Base-by-base conservation (phyloP, 2,797 vertebrate species). In the Botia almorhae region DNA sequence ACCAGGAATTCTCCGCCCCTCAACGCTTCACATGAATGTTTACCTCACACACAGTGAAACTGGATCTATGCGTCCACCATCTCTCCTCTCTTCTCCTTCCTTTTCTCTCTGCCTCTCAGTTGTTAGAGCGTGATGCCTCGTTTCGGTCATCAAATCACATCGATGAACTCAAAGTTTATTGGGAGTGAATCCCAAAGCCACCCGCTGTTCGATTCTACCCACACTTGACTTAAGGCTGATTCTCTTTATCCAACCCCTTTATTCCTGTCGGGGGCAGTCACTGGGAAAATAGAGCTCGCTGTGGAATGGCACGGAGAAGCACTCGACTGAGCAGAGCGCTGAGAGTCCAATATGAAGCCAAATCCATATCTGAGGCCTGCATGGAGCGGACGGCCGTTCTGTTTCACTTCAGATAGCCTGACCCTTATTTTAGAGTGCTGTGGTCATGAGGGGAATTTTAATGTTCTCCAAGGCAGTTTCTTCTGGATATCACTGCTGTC, bases 201-300 rank as follows among this genome's bases (percentile, higher is more conserved):
- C 58, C 26, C 14, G 23, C 53, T 26, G 36, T 26, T 60, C 21
- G n/a, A 50, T 26, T 56, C 50, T 61, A 70, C 56, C 43, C 61
- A 55, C 67, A 7, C 12, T 69, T 26, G 46, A 63, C 46, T 50
- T 72, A 74, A 61, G 29, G 11, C 48, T 63, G 51, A 43, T 72
- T 71, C 51, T 65, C 33, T 69, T 77, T 50, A 65, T 77, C 56
- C 74, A 63, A 36, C 67, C 23, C 26, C 16, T 19, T 72, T 68
- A 51, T 61, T 29, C 63, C 56, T 13, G 39, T 65, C 17, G 23
- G 33, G 70, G 21, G 75, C 73, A 77, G 61, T 72, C 39, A 3
- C 55, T 81, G 67, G 74, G 82, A 64, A 82, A 83, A 81, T 69
- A 43, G 61, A 68, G 71, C 71, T 56, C 7, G 17, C 39, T 76